Base-by-base conservation (phyloP, 2,113 vertebrate species). In the Cebidichthys violaceus region DNA sequence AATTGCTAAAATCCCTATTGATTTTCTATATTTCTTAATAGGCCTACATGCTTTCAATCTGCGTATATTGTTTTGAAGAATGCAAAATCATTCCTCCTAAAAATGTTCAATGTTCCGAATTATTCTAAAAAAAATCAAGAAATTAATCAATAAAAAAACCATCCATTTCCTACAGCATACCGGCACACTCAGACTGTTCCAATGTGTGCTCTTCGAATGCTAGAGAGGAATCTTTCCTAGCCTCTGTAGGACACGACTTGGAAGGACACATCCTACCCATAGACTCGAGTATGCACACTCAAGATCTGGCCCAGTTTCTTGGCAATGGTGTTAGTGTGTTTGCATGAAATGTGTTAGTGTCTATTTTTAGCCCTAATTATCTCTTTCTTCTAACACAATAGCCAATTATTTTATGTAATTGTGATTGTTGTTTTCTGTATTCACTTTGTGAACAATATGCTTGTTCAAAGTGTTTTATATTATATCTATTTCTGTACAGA, bases 311-410 rank as follows among this genome's bases (percentile, higher is more conserved):
- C 69, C 41, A 35, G 7, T 86, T 92, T 87, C 82, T 70, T 67
- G 72, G 60, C 72, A 57, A 84, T 73, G 72, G 47, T 75, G 72
- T 84, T 74, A 18, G n/a, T 82, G 45, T 76, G 75, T 75, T 84
- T 83, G 35, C 57, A 45, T 76, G 61, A 86, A 78, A 83, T 79
- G 74, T 41, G 50, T 67, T 59, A 17, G 55, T 31, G 5, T 88
- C 89, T 86, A 88, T 84, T 85, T 89, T 85, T 81, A 81, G 62
- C 15, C 41, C 55, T 92, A 69, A 84, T 86, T 82, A 79, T 76
- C 29, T 70, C 31, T 22, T 64, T 77, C 41, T 71, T 67, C 74
- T 65, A 61, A 55, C 14, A 41, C 15, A 76, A 72, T 4, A 70
- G 27, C 43, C 52, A 55, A 9, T 65, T 62, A 77, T 50, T 66